Evolutionary conservation across 2,797 vertebrate species (phyloP).

Genomic region (Phalanger gymnotis): DNA sequence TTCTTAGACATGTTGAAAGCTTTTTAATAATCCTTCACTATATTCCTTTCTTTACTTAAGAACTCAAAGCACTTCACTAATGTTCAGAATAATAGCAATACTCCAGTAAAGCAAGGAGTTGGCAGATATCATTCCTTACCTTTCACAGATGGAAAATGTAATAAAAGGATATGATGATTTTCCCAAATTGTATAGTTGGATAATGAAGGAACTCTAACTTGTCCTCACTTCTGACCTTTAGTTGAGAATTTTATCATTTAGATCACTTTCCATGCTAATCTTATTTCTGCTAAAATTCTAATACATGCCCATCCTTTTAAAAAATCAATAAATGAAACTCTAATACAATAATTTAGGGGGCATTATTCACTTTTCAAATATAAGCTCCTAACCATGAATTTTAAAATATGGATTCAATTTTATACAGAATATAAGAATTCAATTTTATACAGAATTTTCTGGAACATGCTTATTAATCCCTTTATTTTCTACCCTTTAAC

Average conservation of each 20-base stretch:
- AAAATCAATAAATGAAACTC: not conserved
- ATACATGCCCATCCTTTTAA: not conserved
- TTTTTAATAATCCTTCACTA: not conserved
- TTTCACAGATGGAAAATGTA: constrained; percentile 25
- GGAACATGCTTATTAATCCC: constrained; percentile 24
- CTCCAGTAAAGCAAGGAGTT: constrained; percentile 13
- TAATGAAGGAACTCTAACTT: not conserved
- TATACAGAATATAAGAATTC: constrained; percentile 36
- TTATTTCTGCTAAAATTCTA: constrained; percentile 15
- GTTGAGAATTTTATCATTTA: constrained; percentile 40
- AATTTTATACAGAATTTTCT: constrained; percentile 20
- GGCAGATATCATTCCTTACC: constrained; percentile 8
- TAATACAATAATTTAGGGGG: constrained; percentile 7
- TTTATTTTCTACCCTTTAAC: constrained; percentile 4
- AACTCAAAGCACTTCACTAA: constrained; percentile 12
- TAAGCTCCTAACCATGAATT: constrained; percentile 10
- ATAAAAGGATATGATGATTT: constrained; percentile 7
- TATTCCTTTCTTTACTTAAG: not conserved
- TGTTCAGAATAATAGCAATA: not conserved
- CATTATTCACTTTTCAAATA: constrained; percentile 42
- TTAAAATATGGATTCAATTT: constrained; percentile 21
- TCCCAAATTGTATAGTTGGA: constrained; percentile 14
- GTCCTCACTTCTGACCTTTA: constrained; percentile 10
- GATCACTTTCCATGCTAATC: not conserved
- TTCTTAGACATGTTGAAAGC: not conserved